phyloP scores from a whole-genome alignment of 2,888 invertebrate species.

The Rotaria macrura region DNA sequence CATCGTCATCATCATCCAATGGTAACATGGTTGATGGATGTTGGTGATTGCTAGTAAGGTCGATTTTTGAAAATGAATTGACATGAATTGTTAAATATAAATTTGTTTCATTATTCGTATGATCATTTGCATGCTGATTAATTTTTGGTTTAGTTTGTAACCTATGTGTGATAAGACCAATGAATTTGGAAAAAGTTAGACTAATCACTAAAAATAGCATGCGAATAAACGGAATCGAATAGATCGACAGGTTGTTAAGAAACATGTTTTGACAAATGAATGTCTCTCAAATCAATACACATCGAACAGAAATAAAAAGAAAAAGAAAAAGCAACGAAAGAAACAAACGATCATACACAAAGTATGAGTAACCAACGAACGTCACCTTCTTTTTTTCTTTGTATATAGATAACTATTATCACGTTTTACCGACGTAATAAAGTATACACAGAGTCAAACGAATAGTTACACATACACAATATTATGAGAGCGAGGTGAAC shows the following conservation, averaged over 20 bases:
- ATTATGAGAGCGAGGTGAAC: neutral
- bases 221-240: neutral
- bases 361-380: neutral
- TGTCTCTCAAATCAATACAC: neutral
- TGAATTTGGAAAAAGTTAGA: neutral
- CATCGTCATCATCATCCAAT: neutral
- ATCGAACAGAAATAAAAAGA: neutral
- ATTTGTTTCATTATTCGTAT: neutral
- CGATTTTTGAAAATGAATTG: neutral
- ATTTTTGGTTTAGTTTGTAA: neutral
- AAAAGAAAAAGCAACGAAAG: neutral
- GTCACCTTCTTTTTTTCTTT: neutral
- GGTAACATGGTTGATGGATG: neutral
- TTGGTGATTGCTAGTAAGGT: neutral
- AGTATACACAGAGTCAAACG: neutral
- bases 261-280: neutral
- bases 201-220: neutral
- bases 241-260: neutral
- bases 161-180: neutral
- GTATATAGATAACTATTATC: neutral
- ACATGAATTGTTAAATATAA: neutral
- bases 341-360: neutral
- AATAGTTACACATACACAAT: neutral
- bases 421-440: neutral
- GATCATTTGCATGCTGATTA: neutral